Conservation (phyloP, 2,113 vertebrate genomes). For the Pungitius pungitius region DNA sequence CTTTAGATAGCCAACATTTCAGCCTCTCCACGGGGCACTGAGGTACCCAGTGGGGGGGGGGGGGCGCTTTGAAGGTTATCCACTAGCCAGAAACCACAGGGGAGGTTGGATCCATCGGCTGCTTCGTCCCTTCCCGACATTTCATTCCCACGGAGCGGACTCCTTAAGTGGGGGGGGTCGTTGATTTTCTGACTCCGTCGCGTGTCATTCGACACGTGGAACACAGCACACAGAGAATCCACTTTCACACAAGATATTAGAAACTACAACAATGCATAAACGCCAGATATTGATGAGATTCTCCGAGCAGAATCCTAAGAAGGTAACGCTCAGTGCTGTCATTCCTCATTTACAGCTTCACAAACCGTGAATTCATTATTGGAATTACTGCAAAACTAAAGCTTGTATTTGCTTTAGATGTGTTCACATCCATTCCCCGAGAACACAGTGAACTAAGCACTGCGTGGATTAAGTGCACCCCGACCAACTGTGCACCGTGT, state of each 20-base stretch:
- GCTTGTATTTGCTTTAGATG: not conserved
- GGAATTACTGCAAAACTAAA: not conserved
- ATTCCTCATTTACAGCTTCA: not conserved
- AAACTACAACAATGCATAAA: too few species aligned
- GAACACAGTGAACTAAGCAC: not conserved
- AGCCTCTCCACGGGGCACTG: slow-evolving; percentile 13
- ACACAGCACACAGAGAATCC: not conserved
- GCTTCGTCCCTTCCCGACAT: slow-evolving; percentile 2
- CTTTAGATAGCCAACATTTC: slow-evolving; percentile 39
- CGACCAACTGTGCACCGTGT: not conserved
- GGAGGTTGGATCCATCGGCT: slow-evolving; percentile 20
- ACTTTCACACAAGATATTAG: not conserved
- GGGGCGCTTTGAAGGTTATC: slow-evolving; percentile 55
- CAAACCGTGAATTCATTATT: not conserved
- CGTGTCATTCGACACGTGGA: too few species aligned
- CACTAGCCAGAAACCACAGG: slow-evolving; percentile 24
- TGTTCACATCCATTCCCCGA: not conserved
- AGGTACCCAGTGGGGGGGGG: slow-evolving; percentile 30
- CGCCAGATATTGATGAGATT: not conserved
- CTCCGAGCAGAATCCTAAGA: not conserved
- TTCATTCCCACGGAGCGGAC: not conserved
- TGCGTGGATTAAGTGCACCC: slow-evolving; percentile 10
- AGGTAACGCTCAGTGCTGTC: not conserved
- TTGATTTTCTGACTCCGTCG: slow-evolving; percentile 1
- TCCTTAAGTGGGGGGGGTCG: not conserved